Percentiles rank a stretch among this genome's conserved stretches.
Evolutionary conservation across 2,113 vertebrate species (phyloP).

Genomic region (Lucifuga dentata): DNA sequence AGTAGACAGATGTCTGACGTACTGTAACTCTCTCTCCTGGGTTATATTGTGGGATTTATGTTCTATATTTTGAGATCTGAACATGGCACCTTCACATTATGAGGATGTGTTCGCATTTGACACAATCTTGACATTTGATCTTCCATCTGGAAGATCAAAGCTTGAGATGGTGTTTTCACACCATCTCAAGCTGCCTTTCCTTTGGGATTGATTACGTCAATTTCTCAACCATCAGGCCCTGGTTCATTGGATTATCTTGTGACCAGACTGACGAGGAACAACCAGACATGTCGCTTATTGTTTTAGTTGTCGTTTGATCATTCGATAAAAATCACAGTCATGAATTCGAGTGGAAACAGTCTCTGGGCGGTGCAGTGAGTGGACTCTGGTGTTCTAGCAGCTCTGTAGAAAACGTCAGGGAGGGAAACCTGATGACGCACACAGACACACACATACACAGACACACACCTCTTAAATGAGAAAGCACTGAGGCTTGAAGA

Average conservation of each 20-base stretch:
- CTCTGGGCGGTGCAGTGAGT: conserved; percentile 10
- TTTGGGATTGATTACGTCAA: conserved; percentile 11
- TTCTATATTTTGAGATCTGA: no score
- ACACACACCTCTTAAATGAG: conserved; percentile 45
- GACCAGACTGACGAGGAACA: conserved; percentile 3
- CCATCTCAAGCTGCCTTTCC: no score
- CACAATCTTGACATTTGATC: no score
- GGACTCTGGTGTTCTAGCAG: conserved; percentile 24
- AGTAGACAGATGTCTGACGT: no score
- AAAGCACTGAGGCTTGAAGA: conserved; percentile 68
- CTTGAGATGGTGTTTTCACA: no score
- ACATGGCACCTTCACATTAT: no score
- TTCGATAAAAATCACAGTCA: not conserved
- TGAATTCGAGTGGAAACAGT: conserved; percentile 23
- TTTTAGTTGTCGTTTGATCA: conserved; percentile 9
- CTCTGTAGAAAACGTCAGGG: conserved; percentile 17
- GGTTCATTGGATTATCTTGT: conserved; percentile 39
- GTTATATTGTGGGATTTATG: no score
- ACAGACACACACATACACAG: conserved; percentile 5
- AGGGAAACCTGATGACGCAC: conserved; percentile 49
- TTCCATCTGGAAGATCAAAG: no score
- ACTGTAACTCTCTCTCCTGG: no score
- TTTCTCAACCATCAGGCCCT: conserved; percentile 14
- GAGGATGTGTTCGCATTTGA: no score
- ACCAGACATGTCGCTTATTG: conserved; percentile 41